These are phyloP conservation scores for Sminthurides bifidus DNA, from an alignment of 1,140 invertebrate genomes.

Conservation along the genomic window DNA sequence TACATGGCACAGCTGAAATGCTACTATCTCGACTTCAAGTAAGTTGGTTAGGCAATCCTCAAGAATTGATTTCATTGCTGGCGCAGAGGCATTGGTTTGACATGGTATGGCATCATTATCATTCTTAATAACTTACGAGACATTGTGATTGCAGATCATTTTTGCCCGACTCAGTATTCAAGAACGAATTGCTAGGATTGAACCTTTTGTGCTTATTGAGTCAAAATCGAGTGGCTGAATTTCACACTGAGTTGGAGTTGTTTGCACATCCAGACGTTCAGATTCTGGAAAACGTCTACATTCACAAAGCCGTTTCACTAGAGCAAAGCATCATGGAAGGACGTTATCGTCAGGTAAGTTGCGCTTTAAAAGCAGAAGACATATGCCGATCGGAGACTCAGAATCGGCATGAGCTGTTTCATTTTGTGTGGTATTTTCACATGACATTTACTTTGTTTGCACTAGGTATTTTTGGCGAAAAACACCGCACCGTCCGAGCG, in stretches of 20 bases:
- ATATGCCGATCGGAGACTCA: no score
- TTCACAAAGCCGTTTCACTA: conserved; percentile 84
- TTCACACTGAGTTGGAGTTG: conserved; percentile 94
- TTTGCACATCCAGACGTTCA: conserved; percentile 55
- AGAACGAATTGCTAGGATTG: conserved; percentile 87
- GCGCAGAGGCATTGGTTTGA: background rate
- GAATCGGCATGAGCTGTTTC: no score
- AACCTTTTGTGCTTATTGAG: conserved; percentile 92
- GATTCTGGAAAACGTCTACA: conserved; percentile 86
- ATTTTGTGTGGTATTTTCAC: no score
- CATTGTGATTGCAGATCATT: conserved; percentile 46
- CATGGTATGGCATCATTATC: background rate
- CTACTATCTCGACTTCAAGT: conserved; percentile 96
- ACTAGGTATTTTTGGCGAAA: conserved; percentile 67
- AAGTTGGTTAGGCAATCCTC: conserved; percentile 34
- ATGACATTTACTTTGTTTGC: background rate
- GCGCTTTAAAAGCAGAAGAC: background rate
- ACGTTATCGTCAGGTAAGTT: conserved; percentile 83
- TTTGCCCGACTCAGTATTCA: conserved; percentile 83
- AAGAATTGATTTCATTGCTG: background rate
- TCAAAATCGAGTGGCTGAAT: conserved; percentile 93
- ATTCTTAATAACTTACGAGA: conserved; percentile 2
- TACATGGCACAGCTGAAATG: conserved; percentile 94
- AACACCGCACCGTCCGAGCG: conserved; percentile 90
- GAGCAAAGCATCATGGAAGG: conserved; percentile 99